Evolutionary conservation across 2,113 vertebrate species (phyloP).

Genomic region (Spermophilus dauricus): DNA sequence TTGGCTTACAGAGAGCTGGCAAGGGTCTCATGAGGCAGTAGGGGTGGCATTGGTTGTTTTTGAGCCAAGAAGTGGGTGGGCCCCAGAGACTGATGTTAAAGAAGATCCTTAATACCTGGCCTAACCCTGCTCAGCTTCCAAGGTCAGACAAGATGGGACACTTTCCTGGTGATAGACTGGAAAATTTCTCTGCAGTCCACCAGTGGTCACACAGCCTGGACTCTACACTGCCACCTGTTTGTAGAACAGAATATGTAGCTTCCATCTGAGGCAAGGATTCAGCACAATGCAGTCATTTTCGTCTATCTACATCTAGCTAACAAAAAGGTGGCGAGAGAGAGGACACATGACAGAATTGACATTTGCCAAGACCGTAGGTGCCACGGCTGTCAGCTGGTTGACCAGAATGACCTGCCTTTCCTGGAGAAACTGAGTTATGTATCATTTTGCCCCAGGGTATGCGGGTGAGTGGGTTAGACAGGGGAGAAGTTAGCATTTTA

Average conservation of each 20-base stretch:
- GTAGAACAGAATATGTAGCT: background rate
- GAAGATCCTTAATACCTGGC: background rate
- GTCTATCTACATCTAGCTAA: background rate
- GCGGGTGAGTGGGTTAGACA: constrained; percentile 68
- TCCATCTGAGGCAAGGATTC: background rate
- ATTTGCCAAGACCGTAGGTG: background rate
- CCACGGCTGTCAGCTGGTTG: background rate
- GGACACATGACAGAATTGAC: background rate
- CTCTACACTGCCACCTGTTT: background rate
- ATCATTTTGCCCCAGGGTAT: constrained; percentile 59
- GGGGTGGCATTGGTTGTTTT: too few relatives aligned
- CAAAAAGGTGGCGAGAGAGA: background rate
- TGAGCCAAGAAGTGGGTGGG: background rate
- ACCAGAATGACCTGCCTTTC: constrained; percentile 52
- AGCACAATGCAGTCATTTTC: background rate
- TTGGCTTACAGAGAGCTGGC: background rate
- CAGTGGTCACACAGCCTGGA: background rate
- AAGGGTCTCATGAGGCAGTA: background rate
- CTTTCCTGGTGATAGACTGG: background rate
- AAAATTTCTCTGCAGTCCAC: background rate
- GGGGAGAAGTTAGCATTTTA: constrained; percentile 76
- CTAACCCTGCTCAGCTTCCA: background rate
- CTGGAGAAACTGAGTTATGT: constrained; percentile 66
- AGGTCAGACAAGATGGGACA: background rate
- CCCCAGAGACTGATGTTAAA: accelerated